Percentiles rank a stretch among this genome's conserved stretches.
Evolutionary conservation across 2,113 vertebrate species (phyloP).

Genomic region (Callopanchax toddi): DNA sequence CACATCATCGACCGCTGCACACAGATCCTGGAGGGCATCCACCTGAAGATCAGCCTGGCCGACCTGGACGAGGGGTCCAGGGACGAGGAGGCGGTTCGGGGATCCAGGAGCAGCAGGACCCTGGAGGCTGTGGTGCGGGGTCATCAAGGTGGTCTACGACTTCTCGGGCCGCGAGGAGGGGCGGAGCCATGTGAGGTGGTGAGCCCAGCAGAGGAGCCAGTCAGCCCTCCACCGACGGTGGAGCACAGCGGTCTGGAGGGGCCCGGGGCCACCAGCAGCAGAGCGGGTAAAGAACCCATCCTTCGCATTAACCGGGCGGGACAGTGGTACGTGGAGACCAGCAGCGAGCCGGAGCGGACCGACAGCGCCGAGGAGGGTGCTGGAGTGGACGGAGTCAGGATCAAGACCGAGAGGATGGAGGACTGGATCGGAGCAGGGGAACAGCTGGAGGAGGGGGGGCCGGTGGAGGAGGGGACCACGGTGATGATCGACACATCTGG

Average conservation of each 20-base stretch:
- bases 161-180: slow-evolving; percentile 78
- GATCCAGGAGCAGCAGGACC: slow-evolving; percentile 78
- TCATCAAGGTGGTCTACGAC: slow-evolving; percentile 68
- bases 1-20: slow-evolving; percentile 99
- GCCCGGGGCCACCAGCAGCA: slow-evolving; percentile 67
- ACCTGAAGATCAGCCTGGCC: slow-evolving; percentile 93
- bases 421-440: slow-evolving; percentile 90
- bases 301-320: slow-evolving; percentile 94
- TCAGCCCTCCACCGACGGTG: slow-evolving; percentile 89
- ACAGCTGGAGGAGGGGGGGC: slow-evolving; percentile 90
- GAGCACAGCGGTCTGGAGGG: slow-evolving; percentile 82
- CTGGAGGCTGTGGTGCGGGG: slow-evolving; percentile 75
- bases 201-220: slow-evolving; percentile 87
- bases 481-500: slow-evolving; percentile 95
- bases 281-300: slow-evolving; percentile 84
- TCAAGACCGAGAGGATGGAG: slow-evolving; percentile 94
- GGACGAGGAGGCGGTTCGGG: slow-evolving; percentile 74
- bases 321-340: slow-evolving; percentile 96
- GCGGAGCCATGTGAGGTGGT: slow-evolving; percentile 81
- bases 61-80: slow-evolving; percentile 87
- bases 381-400: slow-evolving; percentile 85
- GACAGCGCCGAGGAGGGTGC: slow-evolving; percentile 84
- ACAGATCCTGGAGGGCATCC: slow-evolving; percentile 96
- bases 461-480: slow-evolving; percentile 87
- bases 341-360: slow-evolving; percentile 83